Conservation (phyloP, 2,113 vertebrate species). For the Tretioscincus oriximinensis region DNA sequence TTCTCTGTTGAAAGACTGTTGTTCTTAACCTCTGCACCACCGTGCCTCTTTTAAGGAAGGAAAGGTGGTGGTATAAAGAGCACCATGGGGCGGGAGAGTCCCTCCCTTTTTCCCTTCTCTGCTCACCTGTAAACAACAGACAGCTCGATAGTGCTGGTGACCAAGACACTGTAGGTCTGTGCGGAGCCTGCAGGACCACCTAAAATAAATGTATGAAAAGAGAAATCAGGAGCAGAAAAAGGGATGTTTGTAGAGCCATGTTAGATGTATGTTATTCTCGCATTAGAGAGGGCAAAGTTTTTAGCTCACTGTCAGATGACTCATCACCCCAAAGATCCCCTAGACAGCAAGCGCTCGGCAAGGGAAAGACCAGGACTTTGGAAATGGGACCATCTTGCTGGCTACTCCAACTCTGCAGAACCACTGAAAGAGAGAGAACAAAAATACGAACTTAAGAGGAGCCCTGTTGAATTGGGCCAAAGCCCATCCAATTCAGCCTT, state of each 20-base stretch:
- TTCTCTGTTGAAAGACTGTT: no score
- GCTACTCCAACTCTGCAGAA: slow-evolving; percentile 82
- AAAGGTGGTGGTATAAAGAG: background rate
- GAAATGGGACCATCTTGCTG: slow-evolving; percentile 89
- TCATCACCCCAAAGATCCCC: no score
- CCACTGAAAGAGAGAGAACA: no score
- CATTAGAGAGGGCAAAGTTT: no score
- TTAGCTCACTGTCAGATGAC: background rate
- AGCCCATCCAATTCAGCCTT: no score
- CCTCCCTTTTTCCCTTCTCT: background rate
- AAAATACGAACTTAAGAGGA: background rate
- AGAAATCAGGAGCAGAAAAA: no score
- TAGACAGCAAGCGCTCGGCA: background rate
- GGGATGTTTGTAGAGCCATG: no score
- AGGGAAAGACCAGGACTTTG: slow-evolving; percentile 81
- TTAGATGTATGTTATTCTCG: no score
- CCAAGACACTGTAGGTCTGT: slow-evolving; percentile 78
- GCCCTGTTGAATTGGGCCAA: no score
- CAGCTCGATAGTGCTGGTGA: slow-evolving; percentile 85
- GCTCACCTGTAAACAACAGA: slow-evolving; percentile 86
- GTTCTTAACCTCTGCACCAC: no score
- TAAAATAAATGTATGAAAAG: slow-evolving; percentile 1
- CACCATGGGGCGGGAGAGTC: background rate
- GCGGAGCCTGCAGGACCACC: slow-evolving; percentile 29
- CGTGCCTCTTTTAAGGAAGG: background rate